Evolutionary conservation across 2,113 vertebrate species (phyloP).

Genomic region (Macroglossus sobrinus): DNA sequence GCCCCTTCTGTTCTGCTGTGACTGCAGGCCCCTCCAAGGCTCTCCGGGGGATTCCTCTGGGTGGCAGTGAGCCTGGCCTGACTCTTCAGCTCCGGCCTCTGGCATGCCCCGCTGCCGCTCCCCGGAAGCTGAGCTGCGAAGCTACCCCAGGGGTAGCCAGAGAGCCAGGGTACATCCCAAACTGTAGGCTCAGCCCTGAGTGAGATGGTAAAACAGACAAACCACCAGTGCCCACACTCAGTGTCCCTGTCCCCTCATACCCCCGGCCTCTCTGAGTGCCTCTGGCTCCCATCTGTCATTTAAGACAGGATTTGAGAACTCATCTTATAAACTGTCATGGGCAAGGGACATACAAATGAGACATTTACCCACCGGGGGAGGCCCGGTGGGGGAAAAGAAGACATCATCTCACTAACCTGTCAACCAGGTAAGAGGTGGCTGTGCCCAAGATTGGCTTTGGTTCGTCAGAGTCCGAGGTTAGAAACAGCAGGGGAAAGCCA

Average conservation of each 20-base stretch:
- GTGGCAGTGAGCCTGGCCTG: neutral
- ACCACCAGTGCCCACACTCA: rapidly evolving
- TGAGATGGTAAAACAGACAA: neutral
- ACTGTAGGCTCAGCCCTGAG: neutral
- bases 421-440: neutral
- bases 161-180: neutral
- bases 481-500: neutral
- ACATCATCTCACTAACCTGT: neutral
- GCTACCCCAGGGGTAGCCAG: neutral
- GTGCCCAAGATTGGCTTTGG: neutral
- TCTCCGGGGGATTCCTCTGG: neutral
- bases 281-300: neutral
- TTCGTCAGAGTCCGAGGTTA: neutral
- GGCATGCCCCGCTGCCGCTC: neutral
- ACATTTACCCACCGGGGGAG: neutral
- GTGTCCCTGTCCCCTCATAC: neutral
- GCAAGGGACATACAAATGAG: neutral
- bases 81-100: neutral
- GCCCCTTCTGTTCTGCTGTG: neutral
- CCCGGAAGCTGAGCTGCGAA: neutral
- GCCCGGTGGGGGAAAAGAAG: neutral
- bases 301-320: neutral
- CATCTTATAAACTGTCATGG: neutral
- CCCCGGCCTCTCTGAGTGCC: neutral
- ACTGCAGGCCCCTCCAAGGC: neutral